A percentile compares a stretch with the other conserved stretches of the same genome.
phyloP scores from a whole-genome alignment of 2,113 vertebrate species.

The Microcebus ravelobensis region DNA sequence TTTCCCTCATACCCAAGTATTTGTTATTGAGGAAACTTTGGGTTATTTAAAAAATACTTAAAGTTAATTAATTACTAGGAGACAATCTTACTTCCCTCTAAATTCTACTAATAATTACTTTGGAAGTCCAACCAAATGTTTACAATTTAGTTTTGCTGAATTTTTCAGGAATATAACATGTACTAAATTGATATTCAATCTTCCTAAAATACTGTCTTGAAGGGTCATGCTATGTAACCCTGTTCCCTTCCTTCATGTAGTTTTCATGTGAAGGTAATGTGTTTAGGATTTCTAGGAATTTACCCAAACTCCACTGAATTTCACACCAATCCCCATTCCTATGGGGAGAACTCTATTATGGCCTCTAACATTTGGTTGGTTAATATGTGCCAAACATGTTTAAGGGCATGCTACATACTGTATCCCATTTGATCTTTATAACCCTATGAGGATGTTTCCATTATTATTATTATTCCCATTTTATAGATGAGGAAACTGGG shows the following conservation, averaged over 20 bases:
- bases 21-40: background rate
- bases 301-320: background rate
- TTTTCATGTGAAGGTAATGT: background rate
- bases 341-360: background rate
- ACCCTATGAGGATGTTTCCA: rapidly evolving
- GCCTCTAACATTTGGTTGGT: background rate
- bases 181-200: background rate
- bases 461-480: background rate
- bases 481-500: background rate
- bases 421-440: background rate
- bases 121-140: conserved; percentile 24
- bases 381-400: background rate
- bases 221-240: background rate
- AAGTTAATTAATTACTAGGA: conserved; percentile 1
- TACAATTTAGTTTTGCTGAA: background rate
- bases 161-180: background rate
- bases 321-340: background rate
- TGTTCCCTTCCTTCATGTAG: background rate
- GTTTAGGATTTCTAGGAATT: background rate
- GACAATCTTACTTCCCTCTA: background rate
- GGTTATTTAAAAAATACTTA: conserved; percentile 37
- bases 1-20: background rate
- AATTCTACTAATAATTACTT: conserved; percentile 5
- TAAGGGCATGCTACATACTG: background rate
- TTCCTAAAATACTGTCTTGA: background rate